These are phyloP conservation scores for Pipa parva DNA, from an alignment of 2,113 vertebrate species.

Conservation along the genomic window DNA sequence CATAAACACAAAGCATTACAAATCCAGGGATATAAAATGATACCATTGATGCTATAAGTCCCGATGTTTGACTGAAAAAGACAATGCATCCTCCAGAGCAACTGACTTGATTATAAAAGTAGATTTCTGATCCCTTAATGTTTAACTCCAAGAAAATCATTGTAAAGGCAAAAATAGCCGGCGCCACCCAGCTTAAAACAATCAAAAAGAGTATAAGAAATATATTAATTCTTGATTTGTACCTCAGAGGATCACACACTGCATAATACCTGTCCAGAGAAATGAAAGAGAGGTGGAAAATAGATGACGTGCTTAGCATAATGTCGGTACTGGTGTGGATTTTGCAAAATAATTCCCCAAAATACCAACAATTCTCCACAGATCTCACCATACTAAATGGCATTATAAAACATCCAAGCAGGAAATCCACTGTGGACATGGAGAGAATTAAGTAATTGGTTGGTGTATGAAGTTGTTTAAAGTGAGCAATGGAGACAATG, in stretches of 20 bases:
- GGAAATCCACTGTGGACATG: conserved; percentile 67
- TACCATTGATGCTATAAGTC: conserved; percentile 57
- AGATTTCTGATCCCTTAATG: conserved; percentile 61
- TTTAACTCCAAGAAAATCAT: conserved; percentile 75
- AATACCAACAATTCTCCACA: conserved; percentile 74
- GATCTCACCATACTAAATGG: conserved; percentile 76
- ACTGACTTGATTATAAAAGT: conserved; percentile 51
- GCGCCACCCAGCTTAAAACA: conserved; percentile 63
- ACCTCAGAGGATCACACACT: conserved; percentile 68
- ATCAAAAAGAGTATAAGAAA: conserved; percentile 62
- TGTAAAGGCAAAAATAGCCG: conserved; percentile 67
- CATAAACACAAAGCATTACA: conserved; percentile 69
- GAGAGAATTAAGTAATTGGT: conserved; percentile 75
- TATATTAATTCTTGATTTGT: conserved; percentile 64
- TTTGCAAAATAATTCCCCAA: conserved; percentile 72
- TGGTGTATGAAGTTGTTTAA: conserved; percentile 68
- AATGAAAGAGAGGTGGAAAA: conserved; percentile 76
- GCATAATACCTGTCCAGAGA: conserved; percentile 72
- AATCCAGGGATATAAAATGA: conserved; percentile 73
- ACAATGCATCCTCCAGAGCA: conserved; percentile 63
- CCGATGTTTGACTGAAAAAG: conserved; percentile 66
- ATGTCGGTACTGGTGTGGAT: conserved; percentile 67
- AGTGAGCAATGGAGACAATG: conserved; percentile 68
- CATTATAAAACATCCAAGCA: conserved; percentile 72
- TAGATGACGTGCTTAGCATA: conserved; percentile 70